Conservation (phyloP, 2,888 invertebrate genomes). For the Callyntrura sp. region DNA sequence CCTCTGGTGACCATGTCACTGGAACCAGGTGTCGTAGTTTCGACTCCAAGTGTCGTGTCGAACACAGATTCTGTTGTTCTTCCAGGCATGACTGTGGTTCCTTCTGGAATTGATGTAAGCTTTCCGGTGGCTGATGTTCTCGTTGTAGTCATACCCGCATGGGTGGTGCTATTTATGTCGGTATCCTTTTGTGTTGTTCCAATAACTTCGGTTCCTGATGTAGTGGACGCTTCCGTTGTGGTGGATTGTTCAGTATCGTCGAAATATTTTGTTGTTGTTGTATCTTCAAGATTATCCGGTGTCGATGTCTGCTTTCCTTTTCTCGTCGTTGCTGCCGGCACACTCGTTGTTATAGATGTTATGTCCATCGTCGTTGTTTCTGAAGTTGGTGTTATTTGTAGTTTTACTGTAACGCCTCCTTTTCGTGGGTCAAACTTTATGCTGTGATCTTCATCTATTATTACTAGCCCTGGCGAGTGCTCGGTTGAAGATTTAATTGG, state of each 20-base stretch:
- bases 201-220: not conserved
- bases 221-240: constrained; percentile 14
- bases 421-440: not conserved
- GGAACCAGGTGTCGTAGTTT: not conserved
- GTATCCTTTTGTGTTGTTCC: not conserved
- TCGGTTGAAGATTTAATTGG: constrained; percentile 23
- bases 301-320: constrained; percentile 69
- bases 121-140: too few relatives aligned
- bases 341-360: constrained; percentile 68
- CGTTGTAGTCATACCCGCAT: too few relatives aligned
- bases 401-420: constrained; percentile 15
- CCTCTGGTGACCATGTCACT: not conserved
- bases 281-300: constrained; percentile 42
- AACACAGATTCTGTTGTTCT: constrained; percentile 48
- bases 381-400: constrained; percentile 37
- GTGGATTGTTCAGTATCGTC: constrained; percentile 16
- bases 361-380: constrained; percentile 66
- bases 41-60: constrained; percentile 56
- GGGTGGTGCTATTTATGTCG: not conserved
- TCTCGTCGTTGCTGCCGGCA: constrained; percentile 76
- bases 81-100: constrained; percentile 32
- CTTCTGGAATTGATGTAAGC: constrained; percentile 2
- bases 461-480: constrained; percentile 39
- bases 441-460: not conserved
- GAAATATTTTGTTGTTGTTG: constrained; percentile 34